These are phyloP conservation scores for Elephantulus edwardii DNA, from an alignment of 2,113 vertebrate genomes.

Conservation along the genomic window DNA sequence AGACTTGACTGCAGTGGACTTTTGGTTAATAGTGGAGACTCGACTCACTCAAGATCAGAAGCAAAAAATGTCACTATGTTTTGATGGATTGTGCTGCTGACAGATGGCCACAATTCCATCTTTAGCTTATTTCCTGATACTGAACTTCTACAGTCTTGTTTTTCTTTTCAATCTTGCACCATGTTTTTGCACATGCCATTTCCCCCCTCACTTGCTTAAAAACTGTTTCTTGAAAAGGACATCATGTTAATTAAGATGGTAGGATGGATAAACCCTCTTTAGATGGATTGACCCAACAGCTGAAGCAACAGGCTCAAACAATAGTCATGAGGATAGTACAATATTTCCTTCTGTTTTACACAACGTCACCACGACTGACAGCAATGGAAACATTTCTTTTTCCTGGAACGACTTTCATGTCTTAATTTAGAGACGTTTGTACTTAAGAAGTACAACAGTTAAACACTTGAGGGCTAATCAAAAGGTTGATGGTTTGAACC, in stretches of 20 bases:
- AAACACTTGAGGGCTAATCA: neutral
- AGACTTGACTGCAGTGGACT: too few relatives aligned
- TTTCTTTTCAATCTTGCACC: neutral
- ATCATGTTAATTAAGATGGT: too few relatives aligned
- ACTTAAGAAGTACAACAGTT: neutral
- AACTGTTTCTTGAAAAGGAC: too few relatives aligned
- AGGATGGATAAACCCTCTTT: too few relatives aligned
- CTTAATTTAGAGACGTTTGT: constrained; percentile 49
- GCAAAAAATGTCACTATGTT: neutral
- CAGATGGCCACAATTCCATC: neutral
- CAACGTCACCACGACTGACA: too few relatives aligned
- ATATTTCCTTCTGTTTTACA: too few relatives aligned
- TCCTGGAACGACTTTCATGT: neutral
- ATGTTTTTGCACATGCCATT: neutral
- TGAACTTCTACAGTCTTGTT: neutral
- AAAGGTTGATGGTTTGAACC: neutral
- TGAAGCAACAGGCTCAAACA: too few relatives aligned
- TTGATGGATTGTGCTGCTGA: neutral
- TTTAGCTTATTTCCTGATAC: neutral
- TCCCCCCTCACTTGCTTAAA: neutral
- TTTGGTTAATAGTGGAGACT: neutral
- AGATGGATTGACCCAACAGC: too few relatives aligned
- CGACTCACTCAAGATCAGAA: neutral
- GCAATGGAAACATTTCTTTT: neutral
- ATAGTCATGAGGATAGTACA: too few relatives aligned